phyloP scores from a whole-genome alignment of 2,113 vertebrate species.

The Lipophrys pholis region DNA sequence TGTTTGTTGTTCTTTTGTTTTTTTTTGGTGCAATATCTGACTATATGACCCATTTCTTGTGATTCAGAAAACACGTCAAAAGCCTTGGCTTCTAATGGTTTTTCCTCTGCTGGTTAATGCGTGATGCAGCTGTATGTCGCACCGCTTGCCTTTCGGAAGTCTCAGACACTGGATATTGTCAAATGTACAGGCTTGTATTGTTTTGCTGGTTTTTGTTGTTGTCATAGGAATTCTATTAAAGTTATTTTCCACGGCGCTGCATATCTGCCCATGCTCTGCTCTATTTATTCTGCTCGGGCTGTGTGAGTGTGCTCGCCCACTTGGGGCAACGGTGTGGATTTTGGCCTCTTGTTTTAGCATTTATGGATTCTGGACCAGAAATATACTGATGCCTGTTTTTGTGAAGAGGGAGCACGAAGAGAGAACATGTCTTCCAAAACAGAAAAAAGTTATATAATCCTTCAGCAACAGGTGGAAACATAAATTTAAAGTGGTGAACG shows the following conservation, averaged over 20 bases:
- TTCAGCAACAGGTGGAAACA: not conserved
- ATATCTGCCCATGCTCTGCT: slow-evolving; percentile 25
- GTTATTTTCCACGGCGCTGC: slow-evolving; percentile 71
- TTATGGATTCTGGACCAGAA: slow-evolving; percentile 16
- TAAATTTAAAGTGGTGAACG: not conserved
- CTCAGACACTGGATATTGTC: slow-evolving; percentile 82
- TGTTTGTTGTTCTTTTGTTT: too few species aligned
- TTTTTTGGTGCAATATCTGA: slow-evolving; percentile 81
- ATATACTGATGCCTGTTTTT: slow-evolving; percentile 10
- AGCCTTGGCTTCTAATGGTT: slow-evolving; percentile 60
- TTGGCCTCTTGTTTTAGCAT: not conserved
- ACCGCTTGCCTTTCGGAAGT: slow-evolving; percentile 74
- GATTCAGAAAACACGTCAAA: slow-evolving; percentile 39
- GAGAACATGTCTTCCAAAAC: not conserved
- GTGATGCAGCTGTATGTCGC: slow-evolving; percentile 67
- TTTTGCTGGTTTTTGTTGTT: slow-evolving; percentile 72
- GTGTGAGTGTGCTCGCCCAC: slow-evolving; percentile 7
- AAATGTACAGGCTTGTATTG: slow-evolving; percentile 80
- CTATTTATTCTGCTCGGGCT: slow-evolving; percentile 8
- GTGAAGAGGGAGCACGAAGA: too few species aligned
- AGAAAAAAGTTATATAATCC: not conserved
- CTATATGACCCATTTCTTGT: slow-evolving; percentile 61
- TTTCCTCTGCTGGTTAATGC: slow-evolving; percentile 64
- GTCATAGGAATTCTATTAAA: slow-evolving; percentile 83
- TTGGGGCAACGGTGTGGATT: not conserved